Evolutionary conservation across 2,888 invertebrate species (phyloP).

Genomic region (Ormyrus pomaceus): DNA sequence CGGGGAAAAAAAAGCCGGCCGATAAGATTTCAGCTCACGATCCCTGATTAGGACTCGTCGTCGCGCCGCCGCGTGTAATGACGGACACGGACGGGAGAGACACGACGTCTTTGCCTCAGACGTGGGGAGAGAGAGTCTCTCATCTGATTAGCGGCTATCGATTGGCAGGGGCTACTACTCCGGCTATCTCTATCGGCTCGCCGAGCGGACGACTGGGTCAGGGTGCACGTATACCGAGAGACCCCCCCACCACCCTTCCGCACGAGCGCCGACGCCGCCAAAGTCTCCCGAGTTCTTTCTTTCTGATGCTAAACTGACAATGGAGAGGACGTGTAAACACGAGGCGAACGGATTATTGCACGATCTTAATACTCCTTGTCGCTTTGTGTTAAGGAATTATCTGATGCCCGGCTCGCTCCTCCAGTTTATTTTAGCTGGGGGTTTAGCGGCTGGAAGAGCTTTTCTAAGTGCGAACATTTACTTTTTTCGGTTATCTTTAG

Average conservation of each 20-base stretch:
- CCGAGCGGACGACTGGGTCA: conserved; percentile 48
- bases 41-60: conserved; percentile 48
- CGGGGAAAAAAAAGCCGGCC: neutral
- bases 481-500: too few relatives aligned
- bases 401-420: too few relatives aligned
- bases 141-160: conserved; percentile 58
- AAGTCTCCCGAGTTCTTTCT: neutral
- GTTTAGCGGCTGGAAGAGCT: too few relatives aligned
- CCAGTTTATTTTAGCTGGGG: too few relatives aligned
- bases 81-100: neutral
- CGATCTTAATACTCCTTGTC: conserved; percentile 22
- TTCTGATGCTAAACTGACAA: conserved; percentile 13
- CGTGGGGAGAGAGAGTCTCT: conserved; percentile 8
- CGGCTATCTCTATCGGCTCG: too few relatives aligned
- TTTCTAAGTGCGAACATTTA: too few relatives aligned
- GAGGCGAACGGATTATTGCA: neutral
- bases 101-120: neutral
- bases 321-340: conserved; percentile 39
- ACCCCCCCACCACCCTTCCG: neutral
- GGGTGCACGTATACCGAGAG: conserved; percentile 38
- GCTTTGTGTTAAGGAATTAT: too few relatives aligned
- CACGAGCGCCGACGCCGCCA: too few relatives aligned
- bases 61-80: neutral
- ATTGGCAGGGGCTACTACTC: conserved; percentile 31
- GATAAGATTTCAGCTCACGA: conserved; percentile 58